phyloP scores from a whole-genome alignment of 2,888 invertebrate species.

The Melolontha melolontha region DNA sequence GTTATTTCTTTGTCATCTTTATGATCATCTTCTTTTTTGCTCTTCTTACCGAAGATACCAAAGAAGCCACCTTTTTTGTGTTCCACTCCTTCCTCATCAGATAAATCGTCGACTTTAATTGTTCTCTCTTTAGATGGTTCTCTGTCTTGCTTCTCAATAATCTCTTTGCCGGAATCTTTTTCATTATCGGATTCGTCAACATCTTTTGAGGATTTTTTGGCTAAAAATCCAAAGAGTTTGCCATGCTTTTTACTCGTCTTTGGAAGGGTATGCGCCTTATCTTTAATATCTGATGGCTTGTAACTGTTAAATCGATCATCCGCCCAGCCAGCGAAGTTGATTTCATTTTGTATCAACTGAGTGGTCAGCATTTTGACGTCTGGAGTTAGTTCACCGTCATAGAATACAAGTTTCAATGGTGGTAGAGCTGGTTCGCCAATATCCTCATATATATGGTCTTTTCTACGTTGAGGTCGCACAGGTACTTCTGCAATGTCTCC shows the following conservation, averaged over 20 bases:
- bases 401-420: conserved; percentile 48
- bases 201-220: conserved; percentile 59
- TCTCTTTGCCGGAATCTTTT: conserved; percentile 53
- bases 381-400: conserved; percentile 19
- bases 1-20: conserved; percentile 34
- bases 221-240: conserved; percentile 59
- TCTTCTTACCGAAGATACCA: conserved; percentile 52
- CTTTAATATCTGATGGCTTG: conserved; percentile 45
- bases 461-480: conserved; percentile 51
- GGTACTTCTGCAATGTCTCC: conserved; percentile 51
- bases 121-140: conserved; percentile 58
- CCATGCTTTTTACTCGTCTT: conserved; percentile 56
- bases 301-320: conserved; percentile 54
- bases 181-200: conserved; percentile 57
- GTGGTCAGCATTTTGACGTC: conserved; percentile 55
- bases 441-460: conserved; percentile 58
- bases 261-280: conserved; percentile 48
- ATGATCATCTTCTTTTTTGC: conserved; percentile 47
- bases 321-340: conserved; percentile 56
- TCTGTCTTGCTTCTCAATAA: conserved; percentile 61
- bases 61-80: conserved; percentile 52
- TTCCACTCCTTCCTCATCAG: conserved; percentile 46
- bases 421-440: conserved; percentile 51
- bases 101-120: conserved; percentile 31
- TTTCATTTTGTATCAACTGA: conserved; percentile 60